Evolutionary conservation across 2,888 invertebrate genomes (phyloP).

Genomic region (Tinea pellionella): DNA sequence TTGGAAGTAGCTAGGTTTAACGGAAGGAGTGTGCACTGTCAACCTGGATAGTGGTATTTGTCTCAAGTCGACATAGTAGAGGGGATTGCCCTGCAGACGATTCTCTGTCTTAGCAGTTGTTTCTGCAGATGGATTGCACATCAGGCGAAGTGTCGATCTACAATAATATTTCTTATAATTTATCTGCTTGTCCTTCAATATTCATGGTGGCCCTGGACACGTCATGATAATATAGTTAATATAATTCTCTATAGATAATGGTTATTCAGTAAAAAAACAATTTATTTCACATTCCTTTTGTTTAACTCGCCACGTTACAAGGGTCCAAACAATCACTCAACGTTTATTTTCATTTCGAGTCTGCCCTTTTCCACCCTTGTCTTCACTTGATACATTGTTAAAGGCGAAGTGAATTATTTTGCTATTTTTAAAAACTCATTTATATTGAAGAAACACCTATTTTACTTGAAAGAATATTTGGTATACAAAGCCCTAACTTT

Average conservation of each 20-base stretch:
- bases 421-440: slow-evolving; percentile 12
- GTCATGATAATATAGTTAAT: neutral
- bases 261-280: slow-evolving; percentile 10
- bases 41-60: too few relatives aligned
- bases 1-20: too few relatives aligned
- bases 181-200: neutral
- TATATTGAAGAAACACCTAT: slow-evolving; percentile 2
- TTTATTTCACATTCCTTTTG: slow-evolving; percentile 13
- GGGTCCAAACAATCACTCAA: slow-evolving; percentile 50
- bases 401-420: slow-evolving; percentile 49
- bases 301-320: slow-evolving; percentile 18
- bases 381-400: slow-evolving; percentile 57
- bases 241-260: neutral
- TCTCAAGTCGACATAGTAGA: too few relatives aligned
- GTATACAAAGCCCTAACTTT: neutral
- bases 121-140: too few relatives aligned
- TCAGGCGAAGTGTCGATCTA: too few relatives aligned
- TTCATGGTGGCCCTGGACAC: neutral
- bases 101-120: too few relatives aligned
- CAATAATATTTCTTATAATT: too few relatives aligned
- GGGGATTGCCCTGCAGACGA: too few relatives aligned
- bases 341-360: slow-evolving; percentile 53
- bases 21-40: too few relatives aligned
- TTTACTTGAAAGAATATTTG: neutral
- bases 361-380: slow-evolving; percentile 57